Percentiles rank a stretch among this genome's conserved stretches.
phyloP scores from a whole-genome alignment of 2,888 invertebrate genomes.

The Sinohyriopsis cumingii region DNA sequence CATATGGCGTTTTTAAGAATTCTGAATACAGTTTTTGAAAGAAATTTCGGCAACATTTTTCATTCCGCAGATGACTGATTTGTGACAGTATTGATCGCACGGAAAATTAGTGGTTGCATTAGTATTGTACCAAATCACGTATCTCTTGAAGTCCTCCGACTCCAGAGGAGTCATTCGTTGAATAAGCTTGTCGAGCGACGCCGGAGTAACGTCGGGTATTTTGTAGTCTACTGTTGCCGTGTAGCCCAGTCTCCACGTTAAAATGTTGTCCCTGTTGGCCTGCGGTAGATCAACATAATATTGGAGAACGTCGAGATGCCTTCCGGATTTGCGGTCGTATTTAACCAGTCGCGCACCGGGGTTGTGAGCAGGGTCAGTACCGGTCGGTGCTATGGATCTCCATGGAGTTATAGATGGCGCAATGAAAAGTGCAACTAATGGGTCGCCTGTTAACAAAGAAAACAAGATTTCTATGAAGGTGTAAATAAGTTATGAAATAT shows the following conservation, averaged over 20 bases:
- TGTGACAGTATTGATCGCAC: constrained; percentile 32
- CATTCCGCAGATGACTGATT: constrained; percentile 21
- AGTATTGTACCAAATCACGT: constrained; percentile 34
- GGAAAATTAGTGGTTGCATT: constrained; percentile 22
- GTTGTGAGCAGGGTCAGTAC: constrained; percentile 78
- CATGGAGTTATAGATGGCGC: constrained; percentile 92
- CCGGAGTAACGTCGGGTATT: constrained; percentile 84
- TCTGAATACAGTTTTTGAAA: constrained; percentile 13
- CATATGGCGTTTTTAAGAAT: too few species aligned
- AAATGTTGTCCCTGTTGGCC: constrained; percentile 77
- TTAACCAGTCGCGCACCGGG: constrained; percentile 91
- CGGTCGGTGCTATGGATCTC: constrained; percentile 74
- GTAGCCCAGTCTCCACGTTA: constrained; percentile 88
- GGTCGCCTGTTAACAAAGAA: constrained; percentile 74
- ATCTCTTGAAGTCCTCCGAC: constrained; percentile 21
- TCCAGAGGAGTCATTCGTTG: constrained; percentile 17
- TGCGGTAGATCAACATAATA: constrained; percentile 86
- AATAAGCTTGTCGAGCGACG: constrained; percentile 82
- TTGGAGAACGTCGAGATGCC: constrained; percentile 91
- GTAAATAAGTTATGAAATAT: too few species aligned
- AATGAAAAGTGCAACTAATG: constrained; percentile 87
- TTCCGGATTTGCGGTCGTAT: constrained; percentile 80
- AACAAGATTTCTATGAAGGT: background rate
- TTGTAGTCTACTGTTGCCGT: constrained; percentile 86
- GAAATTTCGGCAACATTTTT: constrained; percentile 3